These are phyloP conservation scores for Phrynosoma platyrhinos DNA, from an alignment of 2,113 vertebrate species.

Conservation along the genomic window DNA sequence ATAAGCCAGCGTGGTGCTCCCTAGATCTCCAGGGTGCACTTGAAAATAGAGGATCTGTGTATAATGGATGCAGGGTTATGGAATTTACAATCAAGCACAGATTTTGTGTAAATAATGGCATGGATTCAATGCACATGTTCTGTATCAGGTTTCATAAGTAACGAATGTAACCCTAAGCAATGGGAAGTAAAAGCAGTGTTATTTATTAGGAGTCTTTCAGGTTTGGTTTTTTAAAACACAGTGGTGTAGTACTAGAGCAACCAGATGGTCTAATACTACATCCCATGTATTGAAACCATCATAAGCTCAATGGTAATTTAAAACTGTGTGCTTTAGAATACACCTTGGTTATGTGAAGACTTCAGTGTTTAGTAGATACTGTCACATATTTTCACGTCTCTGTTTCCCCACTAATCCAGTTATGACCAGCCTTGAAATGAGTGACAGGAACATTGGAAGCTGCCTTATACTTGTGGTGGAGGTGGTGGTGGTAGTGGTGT, in stretches of 20 bases:
- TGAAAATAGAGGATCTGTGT: neutral
- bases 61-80: neutral
- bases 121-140: conserved; percentile 15
- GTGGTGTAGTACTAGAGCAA: neutral
- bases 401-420: neutral
- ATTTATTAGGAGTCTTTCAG: conserved; percentile 23
- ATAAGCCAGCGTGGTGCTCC: neutral
- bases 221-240: conserved; percentile 10
- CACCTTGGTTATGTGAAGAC: too few relatives aligned
- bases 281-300: neutral
- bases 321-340: neutral
- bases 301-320: neutral
- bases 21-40: conserved; percentile 10
- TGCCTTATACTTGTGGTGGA: neutral
- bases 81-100: conserved; percentile 17
- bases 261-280: conserved; percentile 25
- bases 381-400: neutral
- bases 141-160: conserved; percentile 25
- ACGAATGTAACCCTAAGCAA: conserved; percentile 41
- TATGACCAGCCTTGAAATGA: neutral
- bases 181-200: conserved; percentile 20
- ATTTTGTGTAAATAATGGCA: conserved; percentile 39
- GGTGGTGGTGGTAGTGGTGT: too few relatives aligned
- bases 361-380: neutral
- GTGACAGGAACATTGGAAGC: neutral